Evolutionary conservation across 2,113 vertebrate genomes (phyloP).

Genomic region (Erythrocercus mccallii): DNA sequence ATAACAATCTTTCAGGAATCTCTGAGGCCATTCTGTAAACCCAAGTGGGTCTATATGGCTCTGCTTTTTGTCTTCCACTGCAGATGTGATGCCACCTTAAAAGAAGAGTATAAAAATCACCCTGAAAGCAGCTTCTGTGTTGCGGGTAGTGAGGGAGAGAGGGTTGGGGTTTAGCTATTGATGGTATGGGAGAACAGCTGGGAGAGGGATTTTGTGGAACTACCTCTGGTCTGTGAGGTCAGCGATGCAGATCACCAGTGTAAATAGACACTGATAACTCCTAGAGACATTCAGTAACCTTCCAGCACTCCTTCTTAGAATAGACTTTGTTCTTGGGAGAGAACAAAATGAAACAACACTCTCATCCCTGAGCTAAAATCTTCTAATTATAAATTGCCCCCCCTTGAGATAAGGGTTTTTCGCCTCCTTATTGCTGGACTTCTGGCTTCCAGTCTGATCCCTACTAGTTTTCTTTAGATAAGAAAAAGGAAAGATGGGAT

Average conservation of each 20-base stretch:
- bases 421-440: not conserved
- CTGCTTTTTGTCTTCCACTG: not conserved
- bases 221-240: not conserved
- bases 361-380: not conserved
- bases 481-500: not conserved
- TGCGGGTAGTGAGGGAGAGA: not conserved
- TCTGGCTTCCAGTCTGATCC: not conserved
- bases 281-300: constrained; percentile 22
- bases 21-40: not conserved
- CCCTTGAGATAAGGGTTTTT: not conserved
- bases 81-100: not conserved
- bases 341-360: not conserved
- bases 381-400: constrained; percentile 20
- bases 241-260: not conserved
- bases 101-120: not conserved
- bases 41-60: not conserved
- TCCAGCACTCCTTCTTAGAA: constrained; percentile 11
- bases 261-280: constrained; percentile 33
- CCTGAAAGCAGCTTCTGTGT: not conserved
- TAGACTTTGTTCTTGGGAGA: not conserved
- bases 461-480: not conserved
- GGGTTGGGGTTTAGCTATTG: not conserved
- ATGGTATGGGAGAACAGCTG: not conserved
- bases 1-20: not conserved
- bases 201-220: not conserved